A percentile compares a stretch with the other conserved stretches of the same genome.
Conservation (phyloP, 2,888 invertebrate species). For the Archaeoteleia sp. region DNA sequence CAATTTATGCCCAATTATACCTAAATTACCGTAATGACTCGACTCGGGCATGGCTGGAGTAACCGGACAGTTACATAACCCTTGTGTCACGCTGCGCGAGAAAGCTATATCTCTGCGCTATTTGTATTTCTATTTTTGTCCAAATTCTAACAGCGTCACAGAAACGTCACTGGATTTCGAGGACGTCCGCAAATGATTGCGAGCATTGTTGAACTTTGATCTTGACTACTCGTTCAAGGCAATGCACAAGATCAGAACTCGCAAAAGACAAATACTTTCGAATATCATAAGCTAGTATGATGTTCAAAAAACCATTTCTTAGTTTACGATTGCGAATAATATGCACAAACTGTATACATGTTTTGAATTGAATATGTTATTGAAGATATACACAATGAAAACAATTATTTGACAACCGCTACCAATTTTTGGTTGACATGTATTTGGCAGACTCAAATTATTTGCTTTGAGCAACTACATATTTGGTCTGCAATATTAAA, state of each 20-base stretch:
- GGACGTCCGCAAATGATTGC: slow-evolving; percentile 51
- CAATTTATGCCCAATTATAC: slow-evolving; percentile 65
- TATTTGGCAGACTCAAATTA: no score
- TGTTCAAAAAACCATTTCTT: no score
- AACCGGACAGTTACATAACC: slow-evolving; percentile 59
- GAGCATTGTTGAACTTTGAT: slow-evolving; percentile 37
- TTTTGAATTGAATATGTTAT: no score
- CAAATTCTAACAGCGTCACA: slow-evolving; percentile 38
- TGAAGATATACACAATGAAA: no score
- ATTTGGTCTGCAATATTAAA: no score
- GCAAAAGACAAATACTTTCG: slow-evolving; percentile 9
- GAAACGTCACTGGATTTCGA: slow-evolving; percentile 33
- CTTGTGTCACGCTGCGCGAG: slow-evolving; percentile 54
- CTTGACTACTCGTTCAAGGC: slow-evolving; percentile 13
- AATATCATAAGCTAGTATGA: no score
- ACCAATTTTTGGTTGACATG: no score
- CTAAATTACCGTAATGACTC: slow-evolving; percentile 63
- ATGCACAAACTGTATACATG: no score
- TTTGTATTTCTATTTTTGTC: slow-evolving; percentile 42
- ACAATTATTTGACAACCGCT: no score
- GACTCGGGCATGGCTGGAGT: slow-evolving; percentile 59
- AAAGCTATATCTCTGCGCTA: slow-evolving; percentile 31
- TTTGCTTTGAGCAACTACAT: no score
- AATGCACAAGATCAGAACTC: slow-evolving; percentile 18
- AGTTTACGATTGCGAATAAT: no score